Evolutionary conservation across 2,888 invertebrate genomes (phyloP).

Genomic region (Phorcus lineatus): DNA sequence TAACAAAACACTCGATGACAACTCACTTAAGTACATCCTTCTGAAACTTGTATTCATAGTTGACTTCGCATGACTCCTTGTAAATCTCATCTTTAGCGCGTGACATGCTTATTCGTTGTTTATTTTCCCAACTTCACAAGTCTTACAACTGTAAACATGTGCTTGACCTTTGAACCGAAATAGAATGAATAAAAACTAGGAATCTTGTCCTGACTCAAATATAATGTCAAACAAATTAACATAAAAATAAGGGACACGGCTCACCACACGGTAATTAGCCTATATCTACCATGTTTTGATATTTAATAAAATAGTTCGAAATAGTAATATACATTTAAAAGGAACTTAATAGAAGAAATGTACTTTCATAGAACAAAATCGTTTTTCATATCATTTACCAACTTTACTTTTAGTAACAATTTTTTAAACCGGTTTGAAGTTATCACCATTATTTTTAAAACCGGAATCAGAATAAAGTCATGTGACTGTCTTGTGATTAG

Average conservation of each 20-base stretch:
- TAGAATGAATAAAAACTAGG: no score
- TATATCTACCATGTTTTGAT: no score
- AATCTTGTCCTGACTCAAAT: no score
- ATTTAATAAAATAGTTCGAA: no score
- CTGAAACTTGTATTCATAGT: conserved; percentile 55
- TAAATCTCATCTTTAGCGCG: background rate
- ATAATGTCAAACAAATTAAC: no score
- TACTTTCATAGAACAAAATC: no score
- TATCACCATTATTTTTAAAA: background rate
- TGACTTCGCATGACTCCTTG: conserved; percentile 46
- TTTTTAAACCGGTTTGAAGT: background rate
- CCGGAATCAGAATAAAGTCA: conserved; percentile 21
- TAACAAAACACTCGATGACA: background rate
- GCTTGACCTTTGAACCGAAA: background rate
- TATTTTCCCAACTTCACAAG: background rate
- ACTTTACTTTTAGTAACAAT: background rate
- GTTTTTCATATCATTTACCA: background rate
- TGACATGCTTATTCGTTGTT: background rate
- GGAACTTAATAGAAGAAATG: no score
- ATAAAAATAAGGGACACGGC: no score
- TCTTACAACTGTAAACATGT: background rate
- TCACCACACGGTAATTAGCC: no score
- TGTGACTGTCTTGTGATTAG: conserved; percentile 34
- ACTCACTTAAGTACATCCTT: conserved; percentile 55
- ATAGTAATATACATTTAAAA: no score